Base-by-base conservation (phyloP, 2,797 vertebrate genomes). In the Selene dorsalis region DNA sequence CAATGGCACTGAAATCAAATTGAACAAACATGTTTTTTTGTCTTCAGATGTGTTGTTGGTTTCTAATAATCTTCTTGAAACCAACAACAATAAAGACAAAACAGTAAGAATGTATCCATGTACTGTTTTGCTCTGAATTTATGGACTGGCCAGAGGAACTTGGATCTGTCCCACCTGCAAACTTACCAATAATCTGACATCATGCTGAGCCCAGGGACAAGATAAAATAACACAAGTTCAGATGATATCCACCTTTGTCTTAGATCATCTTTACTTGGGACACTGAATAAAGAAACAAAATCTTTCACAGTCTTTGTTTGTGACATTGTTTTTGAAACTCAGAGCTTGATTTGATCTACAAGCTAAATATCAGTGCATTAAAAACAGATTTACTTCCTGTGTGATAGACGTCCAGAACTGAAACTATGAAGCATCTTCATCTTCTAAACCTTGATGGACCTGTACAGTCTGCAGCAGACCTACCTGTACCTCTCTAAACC, bases 401-500 rank as follows among this genome's bases (percentile, higher is more conserved):
- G 39, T 26, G 45, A 6, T n/a, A 32, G 30, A 64, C 70, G 38
- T 18, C 24, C 41, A 45, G 26, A 65, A 17, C 6, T 20, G 0
- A 67, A 57, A 5, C 39, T 35, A 0, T 38, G 26, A 39, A 41
- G 41, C 24, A 22, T 73, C 64, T 20, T 4, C 59, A 66, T 72
- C 59, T n/a, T 24, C 66, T 9, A 24, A 73, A 48, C 57, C 57
- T 73, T 80, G 16, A 22, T 52, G 52, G 45, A 41, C 20, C 30
- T 41, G 61, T 14, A 57, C 53, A 35, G 14, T 38, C 80, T 62
- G 60, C 77, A 32, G 64, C 72, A 20, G 59, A 75, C 67, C 81
- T 55, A 10, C 84, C 85, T 76, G 32, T 35, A 35, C 32, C 78
- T 84, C 69, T 6, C 30, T 67, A 50, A 28, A 84, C 79, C 69